phyloP scores from a whole-genome alignment of 2,113 vertebrate genomes.

The Cathartes aura region DNA sequence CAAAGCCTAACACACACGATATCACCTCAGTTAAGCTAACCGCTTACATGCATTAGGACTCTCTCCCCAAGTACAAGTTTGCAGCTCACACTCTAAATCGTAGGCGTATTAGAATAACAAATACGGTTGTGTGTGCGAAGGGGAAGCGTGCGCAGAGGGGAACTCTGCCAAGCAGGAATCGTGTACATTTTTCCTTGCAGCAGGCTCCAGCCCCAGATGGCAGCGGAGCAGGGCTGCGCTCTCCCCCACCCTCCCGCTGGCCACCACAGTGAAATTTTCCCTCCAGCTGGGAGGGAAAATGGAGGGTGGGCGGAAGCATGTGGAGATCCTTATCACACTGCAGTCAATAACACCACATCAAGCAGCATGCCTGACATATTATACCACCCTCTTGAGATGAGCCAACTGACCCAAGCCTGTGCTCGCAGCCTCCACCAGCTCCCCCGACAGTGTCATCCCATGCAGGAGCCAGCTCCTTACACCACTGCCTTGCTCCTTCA shows the following conservation, averaged over 20 bases:
- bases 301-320: neutral
- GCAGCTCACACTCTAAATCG: fast-evolving
- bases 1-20: neutral
- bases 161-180: neutral
- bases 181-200: neutral
- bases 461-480: neutral
- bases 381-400: neutral
- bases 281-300: neutral
- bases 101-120: neutral
- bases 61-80: neutral
- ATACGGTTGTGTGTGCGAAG: fast-evolving
- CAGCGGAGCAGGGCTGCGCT: neutral
- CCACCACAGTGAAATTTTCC: fast-evolving
- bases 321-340: neutral
- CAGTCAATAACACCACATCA: neutral
- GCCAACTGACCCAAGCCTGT: neutral
- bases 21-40: neutral
- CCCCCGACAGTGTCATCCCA: fast-evolving
- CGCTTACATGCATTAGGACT: fast-evolving
- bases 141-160: fast-evolving
- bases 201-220: neutral
- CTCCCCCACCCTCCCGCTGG: neutral
- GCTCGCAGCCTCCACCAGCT: neutral
- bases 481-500: neutral
- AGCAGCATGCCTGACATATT: neutral